These are phyloP conservation scores for Euthynnus affinis DNA, from an alignment of 2,797 vertebrate genomes.

Conservation along the genomic window DNA sequence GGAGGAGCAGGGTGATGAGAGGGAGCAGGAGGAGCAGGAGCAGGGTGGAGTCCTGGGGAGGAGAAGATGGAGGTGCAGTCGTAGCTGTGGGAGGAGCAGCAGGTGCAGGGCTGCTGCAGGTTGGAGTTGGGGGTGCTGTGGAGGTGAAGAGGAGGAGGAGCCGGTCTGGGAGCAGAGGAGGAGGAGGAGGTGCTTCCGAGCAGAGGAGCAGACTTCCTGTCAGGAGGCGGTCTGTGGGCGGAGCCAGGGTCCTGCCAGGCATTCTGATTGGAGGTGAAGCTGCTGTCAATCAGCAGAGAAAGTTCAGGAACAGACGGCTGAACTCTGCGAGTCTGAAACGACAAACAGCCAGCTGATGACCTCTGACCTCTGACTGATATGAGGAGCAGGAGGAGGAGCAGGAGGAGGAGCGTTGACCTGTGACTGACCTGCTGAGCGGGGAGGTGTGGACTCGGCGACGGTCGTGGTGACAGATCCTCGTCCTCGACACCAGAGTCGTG, in stretches of 20 bases:
- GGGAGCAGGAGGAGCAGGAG: slow-evolving; percentile 52
- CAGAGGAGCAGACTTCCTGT: slow-evolving; percentile 66
- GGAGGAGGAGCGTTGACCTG: neutral
- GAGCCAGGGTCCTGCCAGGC: slow-evolving; percentile 49
- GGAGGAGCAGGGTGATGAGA: neutral
- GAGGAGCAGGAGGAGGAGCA: no score
- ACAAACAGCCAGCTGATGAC: neutral
- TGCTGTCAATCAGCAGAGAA: slow-evolving; percentile 92
- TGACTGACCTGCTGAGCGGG: slow-evolving; percentile 90
- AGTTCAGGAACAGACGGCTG: slow-evolving; percentile 96
- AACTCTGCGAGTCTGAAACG: slow-evolving; percentile 87
- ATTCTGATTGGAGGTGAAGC: slow-evolving; percentile 78
- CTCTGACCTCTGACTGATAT: no score
- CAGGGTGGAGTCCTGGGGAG: slow-evolving; percentile 45
- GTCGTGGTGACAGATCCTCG: slow-evolving; percentile 95
- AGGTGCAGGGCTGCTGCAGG: slow-evolving; percentile 75
- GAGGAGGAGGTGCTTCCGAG: slow-evolving; percentile 45
- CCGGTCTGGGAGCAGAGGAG: slow-evolving; percentile 57
- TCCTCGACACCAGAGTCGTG: slow-evolving; percentile 96
- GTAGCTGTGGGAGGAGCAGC: slow-evolving; percentile 81
- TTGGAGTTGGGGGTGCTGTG: slow-evolving; percentile 87
- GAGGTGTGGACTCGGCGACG: slow-evolving; percentile 93
- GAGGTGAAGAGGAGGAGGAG: slow-evolving; percentile 59
- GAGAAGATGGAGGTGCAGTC: slow-evolving; percentile 74
- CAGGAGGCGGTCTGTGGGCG: slow-evolving; percentile 53